Evolutionary conservation across 1,140 invertebrate species (phyloP), one percentile per base, ranked within the genome.

Genomic region (Zaprionus davidi): DNA sequence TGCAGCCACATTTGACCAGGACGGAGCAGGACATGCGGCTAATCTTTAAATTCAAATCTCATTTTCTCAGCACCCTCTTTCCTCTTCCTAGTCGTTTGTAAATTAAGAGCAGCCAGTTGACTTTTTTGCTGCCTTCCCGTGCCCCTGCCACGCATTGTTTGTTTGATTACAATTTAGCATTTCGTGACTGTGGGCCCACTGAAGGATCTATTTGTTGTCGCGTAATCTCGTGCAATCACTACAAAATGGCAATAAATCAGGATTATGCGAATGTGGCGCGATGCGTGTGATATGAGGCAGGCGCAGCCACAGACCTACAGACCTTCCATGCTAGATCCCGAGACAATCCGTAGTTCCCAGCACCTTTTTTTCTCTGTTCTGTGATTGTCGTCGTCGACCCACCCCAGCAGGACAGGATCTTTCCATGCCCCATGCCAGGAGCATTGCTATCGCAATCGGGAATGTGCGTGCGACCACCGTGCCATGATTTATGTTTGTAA

Each of bases 21-120:
- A 75, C 69, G 72, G 13, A 46, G 77, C 80, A 86, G 83, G 83
- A 87, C 81, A 78, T 81, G 70, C 79, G 65, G 70, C 81, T 91
- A 91, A 91, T 91, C 88, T 91, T 87, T 88, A 87, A 91, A 91
- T 91, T 91, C 88, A 91, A 91, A 91, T 91, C 88, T 91, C 75
- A 83, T 91, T 90, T 85, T 70, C 72, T 58, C 58, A 67, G 36
- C 57, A 71, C 65, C 58, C 74, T 12, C 46, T 31, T 46, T 46
- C 24, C 46, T 12, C 24, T 9, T 0, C 20, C 34, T 24, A 20
- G 2, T 53, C 44, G 56, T 66, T 78, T 84, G 74, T 88, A 84
- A 88, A 87, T 87, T 88, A 87, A 87, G 74, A 78, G 79, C 72
- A 76, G 60, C 70, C 63, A 81, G 78, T 76, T 76, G 58, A 59